Evolutionary conservation across 2,113 vertebrate genomes (phyloP), one percentile per base, ranked within the genome.

Genomic region (Oreochromis niloticus): DNA sequence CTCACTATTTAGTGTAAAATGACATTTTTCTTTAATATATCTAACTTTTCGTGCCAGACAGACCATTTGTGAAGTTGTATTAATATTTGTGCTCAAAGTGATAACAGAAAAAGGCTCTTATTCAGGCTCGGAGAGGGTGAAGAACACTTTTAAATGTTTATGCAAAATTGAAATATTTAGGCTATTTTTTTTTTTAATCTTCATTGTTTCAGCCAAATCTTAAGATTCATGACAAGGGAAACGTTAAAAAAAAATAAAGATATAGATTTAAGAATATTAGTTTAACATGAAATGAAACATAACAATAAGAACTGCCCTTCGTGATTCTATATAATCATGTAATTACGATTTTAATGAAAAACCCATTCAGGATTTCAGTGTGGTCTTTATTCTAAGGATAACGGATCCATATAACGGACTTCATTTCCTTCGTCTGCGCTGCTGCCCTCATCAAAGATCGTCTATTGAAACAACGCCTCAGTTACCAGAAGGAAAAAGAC

Each of bases 381-480:
- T n/a, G 9, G 75, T 78, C 82, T 92, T 92, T 90, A 93, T 93
- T 93, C 81, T 86, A 11, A 87, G 86, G 79, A 84, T 91, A 91
- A 90, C 87, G 85, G 89, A 54, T 34, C 48, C 12, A 27, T 6
- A 2, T 68, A 78, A 78, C 90, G 78, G 85, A 32, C 43, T 22
- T 80, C 68, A 39, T 80, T 85, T 87, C 88, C 91, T 83, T 82
- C 7, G 39, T 41, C 19, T 88, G 75, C 50, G 82, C 81, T 6
- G 63, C 85, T 73, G 39, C 36, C 17, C 83, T 55, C 36, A 4
- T 2, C 88, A 22, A 19, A 94, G 93, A 94, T 93, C 88, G 87
- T 92, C 66, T 90, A 84, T 86, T 68, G 0, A 1, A 5, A 2
- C 0, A n/a, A 88, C 30, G 75, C 10, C 0, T 63, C 52, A 41